Conservation (phyloP, 2,113 vertebrate species). For the Anthoscopus minutus region DNA sequence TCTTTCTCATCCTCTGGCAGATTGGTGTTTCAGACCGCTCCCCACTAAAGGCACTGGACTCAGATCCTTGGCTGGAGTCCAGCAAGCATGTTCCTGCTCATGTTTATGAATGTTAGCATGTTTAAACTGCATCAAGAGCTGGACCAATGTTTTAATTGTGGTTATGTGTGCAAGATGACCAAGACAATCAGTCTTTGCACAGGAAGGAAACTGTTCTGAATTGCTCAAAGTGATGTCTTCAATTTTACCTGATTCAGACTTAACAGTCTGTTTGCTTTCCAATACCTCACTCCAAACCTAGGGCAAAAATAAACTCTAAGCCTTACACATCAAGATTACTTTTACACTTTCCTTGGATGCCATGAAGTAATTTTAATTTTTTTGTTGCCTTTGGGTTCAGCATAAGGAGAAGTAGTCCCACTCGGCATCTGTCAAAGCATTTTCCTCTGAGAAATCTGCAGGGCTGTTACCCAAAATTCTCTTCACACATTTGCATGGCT, state of each 20-base stretch:
- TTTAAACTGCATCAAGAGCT: neutral
- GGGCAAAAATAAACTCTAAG: neutral
- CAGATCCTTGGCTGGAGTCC: neutral
- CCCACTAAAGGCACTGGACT: neutral
- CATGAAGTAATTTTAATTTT: neutral
- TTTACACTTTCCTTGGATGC: neutral
- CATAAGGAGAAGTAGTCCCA: conserved; percentile 29
- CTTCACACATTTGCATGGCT: neutral
- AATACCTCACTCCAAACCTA: neutral
- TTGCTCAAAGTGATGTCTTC: neutral
- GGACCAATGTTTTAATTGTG: neutral
- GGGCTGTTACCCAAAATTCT: conserved; percentile 42
- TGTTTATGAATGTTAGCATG: neutral
- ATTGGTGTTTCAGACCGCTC: neutral
- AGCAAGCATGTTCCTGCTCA: neutral
- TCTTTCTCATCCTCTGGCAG: neutral
- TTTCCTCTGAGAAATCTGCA: neutral
- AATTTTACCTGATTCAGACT: neutral
- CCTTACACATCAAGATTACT: neutral
- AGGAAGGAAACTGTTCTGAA: neutral
- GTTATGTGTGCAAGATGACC: neutral
- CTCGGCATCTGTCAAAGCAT: conserved; percentile 25
- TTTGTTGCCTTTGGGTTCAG: conserved; percentile 22
- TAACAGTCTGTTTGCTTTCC: neutral
- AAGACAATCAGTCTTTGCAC: neutral